Evolutionary conservation across 2,888 invertebrate genomes (phyloP).

Genomic region (Sipha maydis): DNA sequence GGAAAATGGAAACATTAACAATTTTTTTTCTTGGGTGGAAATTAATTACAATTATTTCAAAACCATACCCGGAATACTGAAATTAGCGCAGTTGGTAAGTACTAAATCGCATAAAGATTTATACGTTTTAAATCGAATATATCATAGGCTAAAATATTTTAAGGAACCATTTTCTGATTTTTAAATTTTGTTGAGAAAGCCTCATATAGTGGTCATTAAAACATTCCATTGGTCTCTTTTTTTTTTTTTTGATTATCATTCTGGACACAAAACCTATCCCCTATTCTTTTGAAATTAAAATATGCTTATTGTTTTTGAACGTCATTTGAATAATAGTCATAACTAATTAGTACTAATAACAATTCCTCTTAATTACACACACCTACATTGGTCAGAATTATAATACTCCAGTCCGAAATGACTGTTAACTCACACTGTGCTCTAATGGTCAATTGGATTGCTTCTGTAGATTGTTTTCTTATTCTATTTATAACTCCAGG

Average conservation of each 20-base stretch:
- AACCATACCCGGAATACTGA: conserved; percentile 83
- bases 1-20: conserved; percentile 68
- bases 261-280: background rate
- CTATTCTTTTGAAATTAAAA: conserved; percentile 1
- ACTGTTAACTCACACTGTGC: background rate
- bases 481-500: background rate
- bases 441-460: background rate
- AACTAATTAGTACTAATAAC: conserved; percentile 1
- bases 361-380: conserved; percentile 37
- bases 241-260: conserved; percentile 1
- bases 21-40: conserved; percentile 76
- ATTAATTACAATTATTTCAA: conserved; percentile 83
- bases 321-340: conserved; percentile 20
- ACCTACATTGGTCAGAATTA: background rate
- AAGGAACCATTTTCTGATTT: background rate
- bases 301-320: conserved; percentile 1
- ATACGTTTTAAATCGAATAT: background rate
- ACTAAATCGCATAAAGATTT: background rate
- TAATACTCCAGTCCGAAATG: conserved; percentile 4
- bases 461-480: background rate
- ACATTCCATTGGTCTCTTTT: background rate
- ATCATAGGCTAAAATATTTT: background rate
- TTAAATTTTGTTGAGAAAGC: background rate
- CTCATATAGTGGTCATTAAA: background rate
- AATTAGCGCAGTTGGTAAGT: conserved; percentile 84